Conservation (phyloP, 1,140 invertebrate genomes). For the Achroia grisella region DNA sequence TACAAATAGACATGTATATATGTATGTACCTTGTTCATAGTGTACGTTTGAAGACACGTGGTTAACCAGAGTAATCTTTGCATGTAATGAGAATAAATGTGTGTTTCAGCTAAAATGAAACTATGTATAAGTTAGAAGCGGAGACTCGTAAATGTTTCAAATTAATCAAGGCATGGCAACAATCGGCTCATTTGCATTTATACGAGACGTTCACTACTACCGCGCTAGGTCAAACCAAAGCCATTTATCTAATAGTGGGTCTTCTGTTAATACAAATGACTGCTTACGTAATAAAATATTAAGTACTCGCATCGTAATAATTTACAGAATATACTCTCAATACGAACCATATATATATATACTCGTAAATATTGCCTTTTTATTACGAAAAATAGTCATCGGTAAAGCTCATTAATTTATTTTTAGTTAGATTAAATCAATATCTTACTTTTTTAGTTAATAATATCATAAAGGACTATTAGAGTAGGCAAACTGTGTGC, state of each 20-base stretch:
- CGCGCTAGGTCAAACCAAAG: constrained; percentile 25
- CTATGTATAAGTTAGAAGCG: constrained; percentile 7
- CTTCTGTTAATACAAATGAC: constrained; percentile 5
- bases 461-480: too few relatives aligned
- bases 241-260: constrained; percentile 20
- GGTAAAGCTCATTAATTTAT: too few relatives aligned
- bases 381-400: too few relatives aligned
- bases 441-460: too few relatives aligned
- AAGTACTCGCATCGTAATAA: too few relatives aligned
- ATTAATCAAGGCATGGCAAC: constrained; percentile 37
- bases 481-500: too few relatives aligned
- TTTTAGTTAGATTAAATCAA: too few relatives aligned
- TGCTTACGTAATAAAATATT: too few relatives aligned
- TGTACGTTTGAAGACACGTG: background rate
- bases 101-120: constrained; percentile 1
- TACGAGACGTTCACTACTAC: constrained; percentile 31
- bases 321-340: too few relatives aligned
- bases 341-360: too few relatives aligned
- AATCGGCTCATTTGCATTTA: constrained; percentile 54
- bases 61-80: background rate
- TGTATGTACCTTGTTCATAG: too few relatives aligned
- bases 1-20: constrained; percentile 8
- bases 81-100: constrained; percentile 4
- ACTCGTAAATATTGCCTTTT: too few relatives aligned
- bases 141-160: constrained; percentile 33